Conservation (phyloP, 2,888 invertebrate genomes). For the Lasioglossum marginatum region DNA sequence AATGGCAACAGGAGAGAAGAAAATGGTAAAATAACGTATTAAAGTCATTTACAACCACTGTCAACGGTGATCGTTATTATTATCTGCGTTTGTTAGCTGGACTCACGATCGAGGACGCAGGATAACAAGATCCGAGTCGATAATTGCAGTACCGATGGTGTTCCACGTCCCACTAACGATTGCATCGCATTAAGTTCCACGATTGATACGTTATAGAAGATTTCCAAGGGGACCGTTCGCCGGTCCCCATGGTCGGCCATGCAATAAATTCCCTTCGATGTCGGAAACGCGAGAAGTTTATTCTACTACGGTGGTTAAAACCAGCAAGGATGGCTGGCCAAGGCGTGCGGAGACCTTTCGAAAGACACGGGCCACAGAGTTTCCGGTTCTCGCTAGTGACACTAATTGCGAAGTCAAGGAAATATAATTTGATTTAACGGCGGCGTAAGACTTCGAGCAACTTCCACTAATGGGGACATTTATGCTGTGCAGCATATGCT, state of each 20-base stretch:
- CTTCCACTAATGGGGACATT: constrained; percentile 2
- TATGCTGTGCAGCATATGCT: not conserved
- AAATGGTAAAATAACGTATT: not conserved
- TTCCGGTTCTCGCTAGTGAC: constrained; percentile 2
- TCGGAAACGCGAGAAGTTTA: constrained; percentile 8
- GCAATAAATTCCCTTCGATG: constrained; percentile 15
- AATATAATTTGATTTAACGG: constrained; percentile 8
- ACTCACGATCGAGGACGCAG: not conserved
- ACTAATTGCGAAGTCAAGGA: constrained; percentile 1
- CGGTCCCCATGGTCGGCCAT: not conserved
- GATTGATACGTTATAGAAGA: constrained; percentile 22
- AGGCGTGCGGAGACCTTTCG: not conserved
- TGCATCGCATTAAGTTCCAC: constrained; percentile 17
- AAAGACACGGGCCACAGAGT: not conserved
- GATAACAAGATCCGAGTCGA: constrained; percentile 9
- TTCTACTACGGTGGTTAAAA: not conserved
- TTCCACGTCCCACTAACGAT: not conserved
- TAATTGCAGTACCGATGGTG: constrained; percentile 10
- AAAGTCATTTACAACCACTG: not conserved
- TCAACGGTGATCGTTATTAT: not conserved
- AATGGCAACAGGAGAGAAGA: not conserved
- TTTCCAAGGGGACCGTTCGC: not conserved
- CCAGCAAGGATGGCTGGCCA: not conserved
- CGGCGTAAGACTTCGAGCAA: not conserved
- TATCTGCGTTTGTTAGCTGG: not conserved